A percentile compares a stretch with the other conserved stretches of the same genome.
These are phyloP conservation scores for Zaprionus africanus DNA, from an alignment of 1,140 invertebrate species.

Conservation along the genomic window DNA sequence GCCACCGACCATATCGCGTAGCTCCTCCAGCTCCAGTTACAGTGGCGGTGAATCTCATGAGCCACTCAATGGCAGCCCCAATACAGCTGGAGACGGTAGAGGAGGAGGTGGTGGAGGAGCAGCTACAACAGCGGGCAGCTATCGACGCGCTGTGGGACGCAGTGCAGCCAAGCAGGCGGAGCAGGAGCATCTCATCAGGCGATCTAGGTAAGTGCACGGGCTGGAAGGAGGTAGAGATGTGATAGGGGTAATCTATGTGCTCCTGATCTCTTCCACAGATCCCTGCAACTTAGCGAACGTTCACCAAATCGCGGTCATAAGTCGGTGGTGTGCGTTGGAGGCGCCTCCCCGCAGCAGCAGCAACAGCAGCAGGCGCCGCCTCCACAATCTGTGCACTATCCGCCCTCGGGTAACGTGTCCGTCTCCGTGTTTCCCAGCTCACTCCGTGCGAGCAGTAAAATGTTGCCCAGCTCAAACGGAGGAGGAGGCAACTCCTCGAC, in stretches of 20 bases:
- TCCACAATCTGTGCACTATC: slow-evolving; percentile 41
- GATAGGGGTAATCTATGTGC: slow-evolving; percentile 3
- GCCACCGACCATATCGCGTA: slow-evolving; percentile 73
- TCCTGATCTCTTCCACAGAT: slow-evolving; percentile 52
- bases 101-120: not conserved
- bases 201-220: slow-evolving; percentile 70
- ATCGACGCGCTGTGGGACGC: slow-evolving; percentile 56
- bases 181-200: slow-evolving; percentile 78
- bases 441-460: slow-evolving; percentile 50
- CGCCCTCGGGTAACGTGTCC: slow-evolving; percentile 35
- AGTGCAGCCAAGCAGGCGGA: slow-evolving; percentile 64
- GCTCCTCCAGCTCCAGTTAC: slow-evolving; percentile 83
- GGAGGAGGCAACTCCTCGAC: slow-evolving; percentile 1
- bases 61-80: slow-evolving; percentile 46
- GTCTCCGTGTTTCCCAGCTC: slow-evolving; percentile 56
- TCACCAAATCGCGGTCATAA: slow-evolving; percentile 80
- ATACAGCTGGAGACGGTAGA: slow-evolving; percentile 8
- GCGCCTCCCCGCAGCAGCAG: slow-evolving; percentile 40
- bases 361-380: slow-evolving; percentile 19
- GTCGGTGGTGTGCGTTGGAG: slow-evolving; percentile 64
- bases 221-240: not conserved
- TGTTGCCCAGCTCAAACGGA: slow-evolving; percentile 24
- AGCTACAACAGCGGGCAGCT: slow-evolving; percentile 9
- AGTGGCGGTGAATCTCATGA: slow-evolving; percentile 72
- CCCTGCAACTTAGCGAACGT: slow-evolving; percentile 79